Evolutionary conservation across 2,888 invertebrate species (phyloP), one percentile per base, ranked within the genome.

Genomic region (Drosophila atripex): DNA sequence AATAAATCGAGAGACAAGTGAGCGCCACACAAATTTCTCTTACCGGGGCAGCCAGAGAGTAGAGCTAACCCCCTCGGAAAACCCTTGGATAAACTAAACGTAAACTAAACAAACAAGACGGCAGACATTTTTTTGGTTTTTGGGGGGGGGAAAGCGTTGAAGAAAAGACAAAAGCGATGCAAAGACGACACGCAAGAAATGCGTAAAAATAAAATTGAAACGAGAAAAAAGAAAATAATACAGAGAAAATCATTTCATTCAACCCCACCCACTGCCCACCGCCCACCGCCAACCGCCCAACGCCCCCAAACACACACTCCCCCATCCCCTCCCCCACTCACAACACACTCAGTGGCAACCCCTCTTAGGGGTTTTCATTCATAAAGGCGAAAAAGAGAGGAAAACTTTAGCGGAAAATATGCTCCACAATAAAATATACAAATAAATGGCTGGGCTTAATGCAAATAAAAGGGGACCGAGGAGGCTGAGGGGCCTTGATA

Each of bases 131-230:
- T 43, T 41, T 41, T 1, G 2, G 43, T 53, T 60, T 57, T 41
- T 21, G 46, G 60, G 58, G 28, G 46, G 60, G 58, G 23, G 18
- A 28, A 56, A 41, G 16, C 35, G 43, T 21, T 30, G 18, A 28
- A 28, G 39, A 30, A 70, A 61, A 66, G 45, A 51, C 56, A 69
- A 47, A 53, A 49, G 63, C 56, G 64, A 64, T 52, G 59, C 66
- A 60, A 50, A 49, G 50, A 51, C 60, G 70, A 78, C 83, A 84
- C 86, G 83, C 86, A 80, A 80, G 79, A 86, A 80, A 80, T 84
- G 86, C 83, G 86, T 84, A 84, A 86, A 84, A 84, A 86, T 84
- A 84, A 84, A 82, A 85, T 73, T 77, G 85, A 80, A 77, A 55
- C 82, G 66, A 73, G 41, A 68, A n/a, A 14, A 45, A 32, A 45